Evolutionary conservation across 2,888 invertebrate species (phyloP).

Genomic region (Pseudeuparius sepicola): DNA sequence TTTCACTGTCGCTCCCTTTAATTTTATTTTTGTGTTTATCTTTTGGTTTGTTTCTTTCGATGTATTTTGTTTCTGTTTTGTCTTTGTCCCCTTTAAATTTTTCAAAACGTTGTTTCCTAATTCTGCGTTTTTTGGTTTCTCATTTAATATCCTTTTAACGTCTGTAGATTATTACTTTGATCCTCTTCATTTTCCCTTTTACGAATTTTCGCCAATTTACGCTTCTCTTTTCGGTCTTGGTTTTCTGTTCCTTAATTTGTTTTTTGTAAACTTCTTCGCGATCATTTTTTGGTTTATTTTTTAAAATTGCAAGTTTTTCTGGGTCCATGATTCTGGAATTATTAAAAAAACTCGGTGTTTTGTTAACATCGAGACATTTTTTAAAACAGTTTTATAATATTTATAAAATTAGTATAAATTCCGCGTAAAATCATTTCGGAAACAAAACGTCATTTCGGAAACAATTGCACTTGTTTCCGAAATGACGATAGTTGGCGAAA

Average conservation of each 20-base stretch:
- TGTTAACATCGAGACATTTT: conserved; percentile 2
- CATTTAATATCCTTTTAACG: conserved; percentile 3
- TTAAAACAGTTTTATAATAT: no score
- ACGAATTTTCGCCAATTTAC: conserved; percentile 1
- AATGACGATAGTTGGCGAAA: no score
- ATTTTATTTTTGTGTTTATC: conserved; percentile 2
- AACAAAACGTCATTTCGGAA: no score
- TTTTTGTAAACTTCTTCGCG: conserved; percentile 3
- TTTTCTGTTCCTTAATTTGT: conserved; percentile 1
- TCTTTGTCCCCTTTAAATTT: conserved; percentile 2
- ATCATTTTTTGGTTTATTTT: conserved; percentile 3
- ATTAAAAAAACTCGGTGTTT: conserved; percentile 1
- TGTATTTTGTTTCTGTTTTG: conserved; percentile 2
- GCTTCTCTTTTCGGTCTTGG: conserved; percentile 1
- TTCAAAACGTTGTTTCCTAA: conserved; percentile 3
- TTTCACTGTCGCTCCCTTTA: conserved; percentile 1
- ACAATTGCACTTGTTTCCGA: no score
- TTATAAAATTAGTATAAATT: no score
- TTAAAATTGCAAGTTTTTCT: conserved; percentile 3
- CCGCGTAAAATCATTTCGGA: no score
- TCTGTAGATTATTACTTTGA: conserved; percentile 2
- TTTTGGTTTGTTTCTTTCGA: conserved; percentile 2
- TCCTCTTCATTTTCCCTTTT: conserved; percentile 1
- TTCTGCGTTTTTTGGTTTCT: conserved; percentile 3
- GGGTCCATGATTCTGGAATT: conserved; percentile 3